phyloP scores from a whole-genome alignment of 2,113 vertebrate genomes.

The Xyliphius kryptos region DNA sequence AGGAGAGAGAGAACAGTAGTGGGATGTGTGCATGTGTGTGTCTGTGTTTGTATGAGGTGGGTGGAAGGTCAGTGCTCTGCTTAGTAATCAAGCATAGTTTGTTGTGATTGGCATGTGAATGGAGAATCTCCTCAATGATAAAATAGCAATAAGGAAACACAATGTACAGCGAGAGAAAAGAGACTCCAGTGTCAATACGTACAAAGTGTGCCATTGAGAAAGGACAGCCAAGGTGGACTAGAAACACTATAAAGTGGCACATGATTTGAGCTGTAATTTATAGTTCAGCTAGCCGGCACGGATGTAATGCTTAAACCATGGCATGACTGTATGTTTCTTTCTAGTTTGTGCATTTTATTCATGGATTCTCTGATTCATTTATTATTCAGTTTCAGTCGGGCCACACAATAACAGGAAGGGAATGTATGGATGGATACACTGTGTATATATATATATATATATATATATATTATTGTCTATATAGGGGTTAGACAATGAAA shows the following conservation, averaged over 20 bases:
- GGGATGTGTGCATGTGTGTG: background rate
- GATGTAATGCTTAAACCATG: background rate
- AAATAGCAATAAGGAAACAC: slow-evolving; percentile 54
- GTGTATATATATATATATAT: too few relatives aligned
- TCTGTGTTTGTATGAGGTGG: slow-evolving; percentile 1
- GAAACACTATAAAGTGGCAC: background rate
- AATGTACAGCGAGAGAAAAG: slow-evolving; percentile 47
- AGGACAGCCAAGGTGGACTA: slow-evolving; percentile 7
- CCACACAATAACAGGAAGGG: too few relatives aligned
- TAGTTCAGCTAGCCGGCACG: background rate
- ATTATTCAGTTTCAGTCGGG: too few relatives aligned
- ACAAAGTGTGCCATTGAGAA: slow-evolving; percentile 17
- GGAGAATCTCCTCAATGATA: slow-evolving; percentile 55
- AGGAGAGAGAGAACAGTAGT: slow-evolving; percentile 5
- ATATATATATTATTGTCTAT: too few relatives aligned
- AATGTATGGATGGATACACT: too few relatives aligned
- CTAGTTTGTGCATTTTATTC: slow-evolving; percentile 16
- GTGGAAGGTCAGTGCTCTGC: slow-evolving; percentile 34
- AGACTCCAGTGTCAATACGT: slow-evolving; percentile 20
- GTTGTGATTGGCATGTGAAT: slow-evolving; percentile 58
- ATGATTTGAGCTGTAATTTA: background rate
- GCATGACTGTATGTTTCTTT: background rate
- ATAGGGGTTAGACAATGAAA: too few relatives aligned
- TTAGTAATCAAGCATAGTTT: slow-evolving; percentile 51
- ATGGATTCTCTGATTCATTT: too few relatives aligned